Evolutionary conservation across 1,140 invertebrate genomes (phyloP).

Genomic region (Tigriopus japonicus): DNA sequence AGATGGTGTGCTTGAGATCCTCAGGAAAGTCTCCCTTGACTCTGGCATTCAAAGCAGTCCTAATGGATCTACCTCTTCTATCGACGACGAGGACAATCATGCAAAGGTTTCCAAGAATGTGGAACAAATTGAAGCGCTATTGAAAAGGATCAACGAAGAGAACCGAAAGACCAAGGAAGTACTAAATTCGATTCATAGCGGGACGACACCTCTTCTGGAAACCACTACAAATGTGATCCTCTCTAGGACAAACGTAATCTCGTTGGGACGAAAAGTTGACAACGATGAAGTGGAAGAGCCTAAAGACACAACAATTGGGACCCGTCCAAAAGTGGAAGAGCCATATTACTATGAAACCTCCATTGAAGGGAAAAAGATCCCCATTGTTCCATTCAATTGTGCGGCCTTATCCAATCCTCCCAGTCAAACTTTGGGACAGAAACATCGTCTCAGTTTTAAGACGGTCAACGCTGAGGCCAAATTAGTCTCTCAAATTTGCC

Average conservation of each 20-base stretch:
- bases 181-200: not conserved
- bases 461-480: constrained; percentile 13
- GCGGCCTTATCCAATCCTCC: not conserved
- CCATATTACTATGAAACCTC: not conserved
- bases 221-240: not conserved
- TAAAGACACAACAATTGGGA: not conserved
- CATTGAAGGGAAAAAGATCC: not conserved
- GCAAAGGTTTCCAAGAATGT: not conserved
- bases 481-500: constrained; percentile 10
- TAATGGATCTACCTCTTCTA: too few species aligned
- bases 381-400: constrained; percentile 7
- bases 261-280: not conserved
- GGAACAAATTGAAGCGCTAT: constrained; percentile 9
- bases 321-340: not conserved
- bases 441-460: constrained; percentile 11
- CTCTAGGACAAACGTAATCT: not conserved
- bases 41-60: too few species aligned
- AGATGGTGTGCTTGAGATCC: too few species aligned
- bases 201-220: not conserved
- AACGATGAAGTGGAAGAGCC: not conserved
- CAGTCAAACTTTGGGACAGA: not conserved
- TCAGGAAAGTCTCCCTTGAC: too few species aligned
- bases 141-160: constrained; percentile 4
- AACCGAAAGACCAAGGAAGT: constrained; percentile 5
- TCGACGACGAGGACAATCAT: too few species aligned